Base-by-base conservation (phyloP, 2,888 invertebrate genomes). In the Pardosa pseudoannulata region DNA sequence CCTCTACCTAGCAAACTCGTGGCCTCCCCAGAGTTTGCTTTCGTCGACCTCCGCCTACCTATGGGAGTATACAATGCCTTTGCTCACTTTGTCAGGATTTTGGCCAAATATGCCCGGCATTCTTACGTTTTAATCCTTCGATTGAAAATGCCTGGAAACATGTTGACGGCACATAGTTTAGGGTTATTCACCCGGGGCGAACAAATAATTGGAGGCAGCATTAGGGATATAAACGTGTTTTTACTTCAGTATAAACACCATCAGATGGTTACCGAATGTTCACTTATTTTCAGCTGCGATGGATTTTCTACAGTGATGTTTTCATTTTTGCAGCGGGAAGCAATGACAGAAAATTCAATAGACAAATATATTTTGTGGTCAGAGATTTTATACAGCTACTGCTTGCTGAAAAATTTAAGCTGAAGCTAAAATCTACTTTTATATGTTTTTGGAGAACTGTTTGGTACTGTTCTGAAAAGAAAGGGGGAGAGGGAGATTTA, bases 81-180 rank as follows among this genome's bases (percentile, higher is more conserved):
- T 41, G 79, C 71, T 31, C 79, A 79, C 79, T 80, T 80, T 80
- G 65, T 80, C 79, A 80, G 79, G 79, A 75, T 82, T 76, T 82
- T 16, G 70, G 29, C 75, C 64, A 64, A 79, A 79, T 72, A 79
- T 72, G 46, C 79, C 68, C 28, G 31, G 71, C 64, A 72, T 82
- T 73, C 75, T 71, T 68, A 62, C 46, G 16, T 74, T 68, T 56
- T 75, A 81, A 81, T 75, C 74, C 74, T n/a, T 13, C 46, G 56
- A 36, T 36, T 73, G 73, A 29, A 81, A 75, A 75, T 41, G 67
- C 67, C 73, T 56, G 28, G 74, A 74, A 74, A 81, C 68, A 68
- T 81, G 74, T 81, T 62, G 73, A 73, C 31, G 72, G 62, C 39
- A 70, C 76, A 76, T 67, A 68, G 56, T 56, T 56, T 56, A 56